A percentile compares a stretch with the other conserved stretches of the same genome.
Evolutionary conservation across 2,888 invertebrate genomes (phyloP).

Genomic region (Bedellia somnulentella): DNA sequence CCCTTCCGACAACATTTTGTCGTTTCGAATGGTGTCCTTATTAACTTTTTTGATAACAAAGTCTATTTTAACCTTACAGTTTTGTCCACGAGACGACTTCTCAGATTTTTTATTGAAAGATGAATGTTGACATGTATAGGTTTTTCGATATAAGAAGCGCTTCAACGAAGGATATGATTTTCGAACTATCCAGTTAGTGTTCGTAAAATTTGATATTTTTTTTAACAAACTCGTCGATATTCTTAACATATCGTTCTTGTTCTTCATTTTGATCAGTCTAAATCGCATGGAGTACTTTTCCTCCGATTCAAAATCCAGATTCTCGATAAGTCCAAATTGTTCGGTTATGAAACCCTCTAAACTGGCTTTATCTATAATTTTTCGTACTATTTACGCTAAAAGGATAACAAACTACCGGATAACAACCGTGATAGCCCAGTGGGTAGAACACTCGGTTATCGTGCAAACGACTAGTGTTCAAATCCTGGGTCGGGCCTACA

Average conservation of each 20-base stretch:
- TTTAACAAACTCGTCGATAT: background rate
- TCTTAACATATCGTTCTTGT: background rate
- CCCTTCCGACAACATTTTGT: background rate
- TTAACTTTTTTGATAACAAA: slow-evolving; percentile 5
- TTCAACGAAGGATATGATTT: slow-evolving; percentile 3
- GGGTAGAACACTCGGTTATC: no score
- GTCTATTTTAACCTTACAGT: slow-evolving; percentile 2
- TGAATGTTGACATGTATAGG: slow-evolving; percentile 4
- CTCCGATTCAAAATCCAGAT: slow-evolving; percentile 4
- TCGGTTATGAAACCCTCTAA: slow-evolving; percentile 8
- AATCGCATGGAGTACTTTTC: slow-evolving; percentile 1
- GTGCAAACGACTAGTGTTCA: no score
- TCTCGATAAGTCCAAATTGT: slow-evolving; percentile 9
- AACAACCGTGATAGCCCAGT: no score
- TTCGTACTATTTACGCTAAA: slow-evolving; percentile 1
- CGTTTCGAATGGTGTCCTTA: slow-evolving; percentile 2
- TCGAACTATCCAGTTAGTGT: slow-evolving; percentile 3
- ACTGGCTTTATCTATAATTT: slow-evolving; percentile 7
- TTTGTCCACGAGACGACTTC: background rate
- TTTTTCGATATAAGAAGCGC: slow-evolving; percentile 1
- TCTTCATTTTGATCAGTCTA: background rate
- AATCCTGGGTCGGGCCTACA: no score
- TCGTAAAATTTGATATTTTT: slow-evolving; percentile 1
- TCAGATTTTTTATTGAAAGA: slow-evolving; percentile 3
- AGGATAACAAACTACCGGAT: background rate